Evolutionary conservation across 2,888 invertebrate genomes (phyloP).

Genomic region (Microplitis deprimator): DNA sequence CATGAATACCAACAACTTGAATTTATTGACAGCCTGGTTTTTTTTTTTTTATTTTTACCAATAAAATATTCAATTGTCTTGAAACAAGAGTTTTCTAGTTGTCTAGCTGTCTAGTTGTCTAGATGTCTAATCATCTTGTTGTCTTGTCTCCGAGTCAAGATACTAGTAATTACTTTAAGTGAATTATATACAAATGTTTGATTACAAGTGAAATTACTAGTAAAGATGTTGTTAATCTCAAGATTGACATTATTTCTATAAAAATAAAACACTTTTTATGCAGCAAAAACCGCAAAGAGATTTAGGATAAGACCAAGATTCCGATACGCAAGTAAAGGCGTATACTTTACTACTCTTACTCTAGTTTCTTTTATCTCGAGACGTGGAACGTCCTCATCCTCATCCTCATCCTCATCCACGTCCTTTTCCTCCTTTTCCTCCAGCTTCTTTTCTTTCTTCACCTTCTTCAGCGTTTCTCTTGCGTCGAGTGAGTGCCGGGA

Average conservation of each 20-base stretch:
- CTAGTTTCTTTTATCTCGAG: neutral
- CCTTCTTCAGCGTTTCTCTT: neutral
- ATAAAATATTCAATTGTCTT: no score
- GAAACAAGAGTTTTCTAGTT: no score
- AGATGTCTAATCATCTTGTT: no score
- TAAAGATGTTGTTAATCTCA: neutral
- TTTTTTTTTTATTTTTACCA: no score
- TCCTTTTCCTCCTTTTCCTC: neutral
- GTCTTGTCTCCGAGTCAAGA: neutral
- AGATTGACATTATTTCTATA: constrained; percentile 16
- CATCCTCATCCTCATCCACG: neutral
- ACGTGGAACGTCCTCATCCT: neutral
- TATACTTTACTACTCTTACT: neutral
- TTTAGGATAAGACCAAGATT: constrained; percentile 33
- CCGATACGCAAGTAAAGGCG: neutral
- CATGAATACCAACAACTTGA: constrained; percentile 33
- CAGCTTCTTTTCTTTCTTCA: neutral
- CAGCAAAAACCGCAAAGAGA: constrained; percentile 25
- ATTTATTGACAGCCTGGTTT: neutral
- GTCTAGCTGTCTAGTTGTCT: neutral
- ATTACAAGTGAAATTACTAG: no score
- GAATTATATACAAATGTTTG: neutral
- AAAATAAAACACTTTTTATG: constrained; percentile 17
- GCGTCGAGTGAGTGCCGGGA: constrained; percentile 23
- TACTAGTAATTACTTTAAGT: no score